These are phyloP conservation scores for Aratinga solstitialis DNA, from an alignment of 2,797 vertebrate species.

Conservation along the genomic window DNA sequence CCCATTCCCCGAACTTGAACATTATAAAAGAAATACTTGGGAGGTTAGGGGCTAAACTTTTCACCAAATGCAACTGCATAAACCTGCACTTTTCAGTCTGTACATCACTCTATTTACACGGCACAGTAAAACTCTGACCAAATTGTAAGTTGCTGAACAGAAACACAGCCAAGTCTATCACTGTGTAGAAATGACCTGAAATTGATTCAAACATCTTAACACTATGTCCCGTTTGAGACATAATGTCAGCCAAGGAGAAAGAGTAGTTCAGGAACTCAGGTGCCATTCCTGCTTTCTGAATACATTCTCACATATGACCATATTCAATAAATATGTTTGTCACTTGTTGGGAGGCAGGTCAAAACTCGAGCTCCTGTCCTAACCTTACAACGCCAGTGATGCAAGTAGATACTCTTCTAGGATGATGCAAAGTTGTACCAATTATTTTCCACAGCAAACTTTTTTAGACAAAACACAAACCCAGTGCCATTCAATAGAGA, in stretches of 20 bases:
- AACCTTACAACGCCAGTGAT: neutral
- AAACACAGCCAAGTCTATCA: neutral
- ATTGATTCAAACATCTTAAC: neutral
- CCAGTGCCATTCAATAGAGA: neutral
- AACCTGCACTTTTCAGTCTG: neutral
- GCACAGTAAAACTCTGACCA: neutral
- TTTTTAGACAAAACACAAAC: neutral
- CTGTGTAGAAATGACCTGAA: neutral
- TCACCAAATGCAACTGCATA: neutral
- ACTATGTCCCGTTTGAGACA: neutral
- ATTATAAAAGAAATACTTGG: neutral
- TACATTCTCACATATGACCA: neutral
- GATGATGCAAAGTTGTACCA: neutral
- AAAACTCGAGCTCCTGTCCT: neutral
- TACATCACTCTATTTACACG: neutral
- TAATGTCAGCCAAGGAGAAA: neutral
- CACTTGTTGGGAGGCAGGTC: fast-evolving
- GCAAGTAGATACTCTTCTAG: neutral
- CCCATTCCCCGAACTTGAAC: neutral
- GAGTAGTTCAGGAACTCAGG: neutral
- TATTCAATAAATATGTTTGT: neutral
- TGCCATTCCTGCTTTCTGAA: neutral
- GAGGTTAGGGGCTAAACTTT: neutral
- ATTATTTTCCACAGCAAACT: neutral
- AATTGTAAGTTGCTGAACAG: neutral